Percentiles rank a stretch among this genome's conserved stretches.
phyloP scores from a whole-genome alignment of 2,888 invertebrate species.

The Alsophila aescularia region DNA sequence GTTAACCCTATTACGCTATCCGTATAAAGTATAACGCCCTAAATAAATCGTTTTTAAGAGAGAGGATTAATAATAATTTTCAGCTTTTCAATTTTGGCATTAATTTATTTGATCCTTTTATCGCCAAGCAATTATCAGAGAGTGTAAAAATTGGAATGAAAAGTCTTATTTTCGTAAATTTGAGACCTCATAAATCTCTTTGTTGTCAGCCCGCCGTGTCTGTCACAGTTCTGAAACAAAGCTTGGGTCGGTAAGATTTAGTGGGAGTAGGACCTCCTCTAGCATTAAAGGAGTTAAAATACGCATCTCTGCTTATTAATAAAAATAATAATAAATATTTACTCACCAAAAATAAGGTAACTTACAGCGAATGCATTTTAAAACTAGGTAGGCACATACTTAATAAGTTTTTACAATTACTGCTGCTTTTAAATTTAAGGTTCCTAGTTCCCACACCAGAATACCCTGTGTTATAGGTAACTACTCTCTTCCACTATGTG shows the following conservation, averaged over 20 bases:
- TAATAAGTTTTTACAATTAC: no score
- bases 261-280: not conserved
- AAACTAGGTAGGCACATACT: no score
- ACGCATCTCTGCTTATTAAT: no score
- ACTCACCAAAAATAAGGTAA: no score
- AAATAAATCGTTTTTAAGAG: conserved; percentile 44
- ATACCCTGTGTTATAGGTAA: no score
- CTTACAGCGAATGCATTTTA: no score
- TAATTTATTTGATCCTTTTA: conserved; percentile 48
- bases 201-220: conserved; percentile 1
- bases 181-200: conserved; percentile 23
- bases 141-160: conserved; percentile 9
- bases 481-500: no score
- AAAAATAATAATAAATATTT: no score
- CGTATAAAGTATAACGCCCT: conserved; percentile 34
- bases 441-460: no score
- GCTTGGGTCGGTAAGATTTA: not conserved
- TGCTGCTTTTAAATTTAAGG: no score
- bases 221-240: not conserved
- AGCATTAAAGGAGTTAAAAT: no score
- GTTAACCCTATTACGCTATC: conserved; percentile 29
- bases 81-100: conserved; percentile 38
- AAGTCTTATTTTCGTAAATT: conserved; percentile 23
- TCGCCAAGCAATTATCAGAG: conserved; percentile 43
- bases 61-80: conserved; percentile 41